These are phyloP conservation scores for Rostratula benghalensis DNA, from an alignment of 2,113 vertebrate genomes.

Conservation along the genomic window DNA sequence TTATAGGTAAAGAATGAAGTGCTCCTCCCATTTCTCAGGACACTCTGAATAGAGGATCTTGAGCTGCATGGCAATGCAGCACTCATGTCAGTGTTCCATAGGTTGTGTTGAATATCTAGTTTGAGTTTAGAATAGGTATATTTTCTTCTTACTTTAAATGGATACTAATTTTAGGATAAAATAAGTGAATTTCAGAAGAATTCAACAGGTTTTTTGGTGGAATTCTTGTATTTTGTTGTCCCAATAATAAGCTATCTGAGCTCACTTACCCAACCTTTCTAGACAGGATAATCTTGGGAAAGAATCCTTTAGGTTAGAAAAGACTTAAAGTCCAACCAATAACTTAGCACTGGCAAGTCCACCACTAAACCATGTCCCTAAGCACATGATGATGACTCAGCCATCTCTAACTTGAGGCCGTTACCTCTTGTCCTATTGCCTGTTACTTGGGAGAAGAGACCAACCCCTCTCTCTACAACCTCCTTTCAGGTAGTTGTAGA, in stretches of 20 bases:
- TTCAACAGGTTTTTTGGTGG: not conserved
- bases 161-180: not conserved
- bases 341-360: not conserved
- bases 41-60: not conserved
- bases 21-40: not conserved
- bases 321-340: not conserved
- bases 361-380: not conserved
- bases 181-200: not conserved
- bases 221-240: not conserved
- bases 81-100: not conserved
- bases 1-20: not conserved
- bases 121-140: not conserved
- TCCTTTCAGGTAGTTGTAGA: not conserved
- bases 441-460: not conserved
- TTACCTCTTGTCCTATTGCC: not conserved
- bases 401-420: not conserved
- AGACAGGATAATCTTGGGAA: not conserved
- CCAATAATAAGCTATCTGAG: not conserved
- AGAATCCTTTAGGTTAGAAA: not conserved
- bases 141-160: not conserved
- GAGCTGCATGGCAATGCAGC: not conserved
- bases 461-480: not conserved
- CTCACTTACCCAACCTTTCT: accelerated
- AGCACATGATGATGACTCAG: too few relatives aligned
- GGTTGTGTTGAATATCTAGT: not conserved